Percentiles rank a stretch among this genome's conserved stretches.
phyloP scores from a whole-genome alignment of 1,140 invertebrate genomes.

The Elysia chlorotica region DNA sequence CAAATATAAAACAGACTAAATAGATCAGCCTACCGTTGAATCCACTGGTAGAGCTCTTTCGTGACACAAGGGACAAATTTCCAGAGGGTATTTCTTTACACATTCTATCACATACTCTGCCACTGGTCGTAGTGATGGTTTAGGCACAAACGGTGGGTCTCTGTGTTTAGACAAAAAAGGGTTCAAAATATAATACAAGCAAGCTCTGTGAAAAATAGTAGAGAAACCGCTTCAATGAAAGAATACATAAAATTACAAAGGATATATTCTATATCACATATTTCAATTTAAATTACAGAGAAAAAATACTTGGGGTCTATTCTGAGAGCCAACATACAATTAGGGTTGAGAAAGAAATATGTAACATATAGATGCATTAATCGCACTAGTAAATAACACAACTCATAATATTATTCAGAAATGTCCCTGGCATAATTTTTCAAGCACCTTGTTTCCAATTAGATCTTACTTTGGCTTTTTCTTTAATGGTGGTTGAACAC shows the following conservation, averaged over 20 bases:
- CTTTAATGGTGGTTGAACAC: constrained; percentile 73
- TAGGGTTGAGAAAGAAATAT: no score
- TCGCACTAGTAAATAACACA: no score
- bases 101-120: constrained; percentile 69
- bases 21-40: constrained; percentile 61
- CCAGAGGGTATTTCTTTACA: constrained; percentile 68
- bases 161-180: constrained; percentile 25
- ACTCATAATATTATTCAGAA: no score
- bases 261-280: no score
- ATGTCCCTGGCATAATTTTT: no score
- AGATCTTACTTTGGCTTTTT: constrained; percentile 63
- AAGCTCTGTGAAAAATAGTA: neutral
- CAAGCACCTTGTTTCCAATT: no score
- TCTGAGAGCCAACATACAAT: no score
- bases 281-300: no score
- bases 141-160: constrained; percentile 67
- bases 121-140: constrained; percentile 69
- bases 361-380: no score
- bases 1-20: neutral
- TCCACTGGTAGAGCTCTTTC: constrained; percentile 68
- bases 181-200: neutral
- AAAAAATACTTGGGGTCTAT: no score
- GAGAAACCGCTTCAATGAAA: no score
- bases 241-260: no score
- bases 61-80: constrained; percentile 72